phyloP scores from a whole-genome alignment of 2,113 vertebrate genomes.

The Excalfactoria chinensis region DNA sequence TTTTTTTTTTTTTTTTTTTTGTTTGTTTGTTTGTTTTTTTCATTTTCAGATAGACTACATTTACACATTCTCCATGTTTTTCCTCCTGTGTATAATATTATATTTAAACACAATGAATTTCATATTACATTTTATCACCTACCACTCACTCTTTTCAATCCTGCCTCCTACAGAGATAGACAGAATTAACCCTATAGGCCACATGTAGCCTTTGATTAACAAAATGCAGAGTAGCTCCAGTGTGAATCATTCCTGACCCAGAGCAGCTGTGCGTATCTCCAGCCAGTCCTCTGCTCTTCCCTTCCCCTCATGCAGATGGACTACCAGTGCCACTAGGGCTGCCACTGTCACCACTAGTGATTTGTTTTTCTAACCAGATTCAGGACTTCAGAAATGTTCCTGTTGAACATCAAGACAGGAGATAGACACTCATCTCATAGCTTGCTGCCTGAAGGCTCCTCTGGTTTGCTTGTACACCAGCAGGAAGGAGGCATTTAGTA shows the following conservation, averaged over 20 bases:
- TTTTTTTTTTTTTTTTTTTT: too few relatives aligned
- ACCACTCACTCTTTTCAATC: neutral
- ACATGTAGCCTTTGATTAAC: neutral
- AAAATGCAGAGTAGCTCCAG: neutral
- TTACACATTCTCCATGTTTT: neutral
- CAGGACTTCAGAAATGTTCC: neutral
- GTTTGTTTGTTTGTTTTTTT: too few relatives aligned
- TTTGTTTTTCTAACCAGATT: neutral
- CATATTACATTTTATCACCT: neutral
- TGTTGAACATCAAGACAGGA: neutral
- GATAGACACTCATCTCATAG: neutral
- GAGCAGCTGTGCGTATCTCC: neutral
- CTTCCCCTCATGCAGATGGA: fast-evolving
- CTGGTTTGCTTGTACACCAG: fast-evolving
- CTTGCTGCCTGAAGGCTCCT: neutral
- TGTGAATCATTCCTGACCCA: neutral
- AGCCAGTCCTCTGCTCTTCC: neutral
- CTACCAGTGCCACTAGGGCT: neutral
- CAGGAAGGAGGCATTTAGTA: neutral
- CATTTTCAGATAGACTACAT: neutral
- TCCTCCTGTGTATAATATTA: neutral
- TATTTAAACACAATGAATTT: neutral
- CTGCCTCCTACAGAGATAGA: neutral
- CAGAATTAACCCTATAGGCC: neutral
- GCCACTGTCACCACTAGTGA: fast-evolving